phyloP scores from a whole-genome alignment of 30 jellyfish, hydroid and myxozoan species.

The Cassiopea andromeda region DNA sequence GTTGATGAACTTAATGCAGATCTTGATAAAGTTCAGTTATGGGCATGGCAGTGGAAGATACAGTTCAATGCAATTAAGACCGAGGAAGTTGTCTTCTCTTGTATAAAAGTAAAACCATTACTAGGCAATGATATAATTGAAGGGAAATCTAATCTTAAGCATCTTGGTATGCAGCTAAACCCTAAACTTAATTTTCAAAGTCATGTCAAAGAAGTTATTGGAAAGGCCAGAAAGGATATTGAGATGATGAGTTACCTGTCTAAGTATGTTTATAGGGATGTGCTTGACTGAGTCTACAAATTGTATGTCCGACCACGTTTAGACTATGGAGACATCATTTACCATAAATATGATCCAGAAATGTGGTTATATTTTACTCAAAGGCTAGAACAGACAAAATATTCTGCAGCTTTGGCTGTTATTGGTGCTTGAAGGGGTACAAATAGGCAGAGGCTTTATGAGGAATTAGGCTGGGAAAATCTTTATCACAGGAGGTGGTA shows the following conservation, averaged over 20 bases:
- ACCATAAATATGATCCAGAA: too few relatives aligned
- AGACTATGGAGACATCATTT: conserved; percentile 48
- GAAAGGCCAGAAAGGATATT: too few relatives aligned
- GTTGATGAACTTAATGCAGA: conserved; percentile 44
- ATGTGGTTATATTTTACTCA: conserved; percentile 27
- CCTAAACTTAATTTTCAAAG: conserved; percentile 43
- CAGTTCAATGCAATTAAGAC: conserved; percentile 25
- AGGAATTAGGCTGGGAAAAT: too few relatives aligned
- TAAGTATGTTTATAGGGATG: conserved; percentile 40
- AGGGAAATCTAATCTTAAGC: conserved; percentile 33
- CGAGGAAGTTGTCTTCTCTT: conserved; percentile 27
- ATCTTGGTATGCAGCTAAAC: conserved; percentile 44
- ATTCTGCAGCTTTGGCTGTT: not conserved
- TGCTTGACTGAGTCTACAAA: conserved; percentile 37
- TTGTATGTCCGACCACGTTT: not conserved
- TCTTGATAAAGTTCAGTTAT: too few relatives aligned
- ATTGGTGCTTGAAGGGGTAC: too few relatives aligned
- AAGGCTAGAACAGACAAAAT: conserved; percentile 50
- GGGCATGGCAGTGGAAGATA: too few relatives aligned
- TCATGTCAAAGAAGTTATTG: too few relatives aligned
- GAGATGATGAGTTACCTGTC: conserved; percentile 22
- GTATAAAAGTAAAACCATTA: conserved; percentile 16
- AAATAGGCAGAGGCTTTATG: too few relatives aligned
- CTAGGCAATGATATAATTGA: conserved; percentile 36
- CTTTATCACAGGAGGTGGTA: too few relatives aligned